phyloP scores from a whole-genome alignment of 2,797 vertebrate genomes.

The Parotocinclus haroldoi region DNA sequence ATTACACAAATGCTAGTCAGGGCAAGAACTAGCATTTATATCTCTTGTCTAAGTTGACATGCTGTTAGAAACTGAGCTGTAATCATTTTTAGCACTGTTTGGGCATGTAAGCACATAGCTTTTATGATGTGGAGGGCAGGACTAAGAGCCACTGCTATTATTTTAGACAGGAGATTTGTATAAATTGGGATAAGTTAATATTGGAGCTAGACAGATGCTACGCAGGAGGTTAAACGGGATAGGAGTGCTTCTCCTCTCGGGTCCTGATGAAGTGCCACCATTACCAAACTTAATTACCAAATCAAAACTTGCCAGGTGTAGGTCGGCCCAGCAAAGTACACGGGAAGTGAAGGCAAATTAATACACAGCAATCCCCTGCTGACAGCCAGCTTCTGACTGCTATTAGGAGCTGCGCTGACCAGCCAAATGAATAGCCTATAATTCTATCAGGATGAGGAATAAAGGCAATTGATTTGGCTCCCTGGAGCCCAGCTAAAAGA shows the following conservation, averaged over 20 bases:
- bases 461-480: background rate
- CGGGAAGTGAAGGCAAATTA: constrained; percentile 1
- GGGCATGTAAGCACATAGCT: too few species aligned
- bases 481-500: background rate
- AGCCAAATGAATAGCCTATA: background rate
- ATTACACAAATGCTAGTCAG: too few species aligned
- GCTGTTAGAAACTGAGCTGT: too few species aligned
- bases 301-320: background rate
- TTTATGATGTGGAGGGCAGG: too few species aligned
- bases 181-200: background rate
- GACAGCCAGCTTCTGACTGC: constrained; percentile 2
- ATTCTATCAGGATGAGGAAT: background rate
- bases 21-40: too few species aligned
- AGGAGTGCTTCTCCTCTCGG: background rate
- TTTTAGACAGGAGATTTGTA: background rate
- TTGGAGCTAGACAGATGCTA: background rate
- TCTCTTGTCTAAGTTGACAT: too few species aligned
- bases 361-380: background rate
- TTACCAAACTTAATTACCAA: constrained; percentile 7
- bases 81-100: too few species aligned
- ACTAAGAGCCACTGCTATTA: background rate
- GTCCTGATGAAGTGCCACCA: background rate
- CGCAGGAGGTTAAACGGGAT: background rate
- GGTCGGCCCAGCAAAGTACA: background rate
- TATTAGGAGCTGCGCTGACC: too few species aligned